These are phyloP conservation scores for Alcedo atthis DNA, from an alignment of 2,797 vertebrate genomes.

Conservation along the genomic window DNA sequence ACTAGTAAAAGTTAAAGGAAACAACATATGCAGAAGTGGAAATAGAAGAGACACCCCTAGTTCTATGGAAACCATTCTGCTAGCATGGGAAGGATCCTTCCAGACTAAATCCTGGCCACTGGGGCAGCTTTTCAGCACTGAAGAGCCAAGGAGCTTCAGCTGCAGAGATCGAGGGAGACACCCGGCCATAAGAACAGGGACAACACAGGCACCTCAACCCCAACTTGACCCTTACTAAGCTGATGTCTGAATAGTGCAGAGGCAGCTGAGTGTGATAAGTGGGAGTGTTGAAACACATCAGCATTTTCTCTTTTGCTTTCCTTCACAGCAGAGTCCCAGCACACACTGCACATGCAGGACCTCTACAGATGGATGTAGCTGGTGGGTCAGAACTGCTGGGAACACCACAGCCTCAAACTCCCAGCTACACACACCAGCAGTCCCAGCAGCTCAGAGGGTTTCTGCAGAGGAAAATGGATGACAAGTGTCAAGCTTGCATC, in stretches of 20 bases:
- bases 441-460: accelerated
- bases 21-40: neutral
- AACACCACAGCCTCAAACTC: neutral
- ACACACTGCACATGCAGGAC: accelerated
- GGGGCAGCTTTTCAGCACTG: neutral
- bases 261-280: neutral
- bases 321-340: accelerated
- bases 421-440: accelerated
- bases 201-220: neutral
- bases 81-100: neutral
- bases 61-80: neutral
- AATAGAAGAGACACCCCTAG: neutral
- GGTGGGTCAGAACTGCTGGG: neutral
- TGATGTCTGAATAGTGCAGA: neutral
- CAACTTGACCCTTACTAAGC: accelerated
- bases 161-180: neutral
- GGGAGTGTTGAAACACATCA: neutral
- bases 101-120: neutral
- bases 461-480: neutral
- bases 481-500: neutral
- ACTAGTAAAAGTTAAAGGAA: neutral
- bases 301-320: neutral
- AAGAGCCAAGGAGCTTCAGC: neutral
- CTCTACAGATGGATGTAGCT: neutral
- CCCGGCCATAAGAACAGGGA: neutral